A percentile compares a stretch with the other conserved stretches of the same genome.
These are phyloP conservation scores for Masticophis lateralis DNA, from an alignment of 2,797 vertebrate genomes.

Conservation along the genomic window DNA sequence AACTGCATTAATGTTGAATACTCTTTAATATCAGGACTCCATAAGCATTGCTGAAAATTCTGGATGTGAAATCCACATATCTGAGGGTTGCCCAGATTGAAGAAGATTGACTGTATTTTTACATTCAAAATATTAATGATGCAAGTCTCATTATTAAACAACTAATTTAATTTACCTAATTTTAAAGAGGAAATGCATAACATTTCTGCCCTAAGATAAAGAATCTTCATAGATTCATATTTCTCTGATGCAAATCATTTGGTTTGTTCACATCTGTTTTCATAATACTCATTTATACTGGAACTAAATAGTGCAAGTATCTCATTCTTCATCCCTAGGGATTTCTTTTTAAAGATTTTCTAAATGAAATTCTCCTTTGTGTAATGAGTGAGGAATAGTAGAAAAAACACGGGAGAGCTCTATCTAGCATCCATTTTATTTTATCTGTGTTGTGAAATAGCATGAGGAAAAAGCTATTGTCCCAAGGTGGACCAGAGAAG, in stretches of 20 bases:
- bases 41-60: not conserved
- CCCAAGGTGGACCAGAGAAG: not conserved
- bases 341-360: not conserved
- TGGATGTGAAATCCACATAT: not conserved
- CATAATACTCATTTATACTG: not conserved
- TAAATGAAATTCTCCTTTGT: not conserved
- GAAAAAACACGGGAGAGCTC: not conserved
- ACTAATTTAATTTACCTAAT: not conserved
- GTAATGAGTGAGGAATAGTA: not conserved
- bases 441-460: not conserved
- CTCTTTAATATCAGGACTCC: not conserved
- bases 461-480: not conserved
- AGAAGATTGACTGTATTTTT: not conserved
- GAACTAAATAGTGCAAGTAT: not conserved
- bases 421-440: not conserved
- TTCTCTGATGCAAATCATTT: not conserved
- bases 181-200: not conserved
- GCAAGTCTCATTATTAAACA: not conserved
- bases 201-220: not conserved
- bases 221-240: not conserved
- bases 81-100: not conserved
- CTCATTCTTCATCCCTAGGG: not conserved
- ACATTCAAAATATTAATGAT: not conserved
- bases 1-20: not conserved
- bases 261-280: not conserved